Conservation (phyloP, 2,113 vertebrate genomes). For the Dicerorhinus sumatrensis region DNA sequence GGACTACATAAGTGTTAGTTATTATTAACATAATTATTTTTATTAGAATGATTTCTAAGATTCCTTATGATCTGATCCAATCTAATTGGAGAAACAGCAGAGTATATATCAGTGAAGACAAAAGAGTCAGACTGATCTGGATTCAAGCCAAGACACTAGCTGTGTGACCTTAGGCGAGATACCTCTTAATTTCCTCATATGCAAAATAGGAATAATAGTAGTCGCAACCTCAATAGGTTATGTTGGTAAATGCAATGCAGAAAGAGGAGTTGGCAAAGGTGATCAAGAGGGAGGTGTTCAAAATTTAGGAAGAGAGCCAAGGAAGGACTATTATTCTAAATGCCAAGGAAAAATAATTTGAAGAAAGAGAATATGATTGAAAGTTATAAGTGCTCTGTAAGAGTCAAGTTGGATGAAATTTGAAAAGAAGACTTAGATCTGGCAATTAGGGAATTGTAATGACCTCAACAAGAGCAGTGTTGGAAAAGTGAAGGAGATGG, state of each 20-base stretch:
- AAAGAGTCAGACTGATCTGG: neutral
- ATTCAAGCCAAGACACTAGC: neutral
- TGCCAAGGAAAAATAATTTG: neutral
- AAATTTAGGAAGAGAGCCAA: neutral
- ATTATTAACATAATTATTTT: neutral
- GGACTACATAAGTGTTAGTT: neutral
- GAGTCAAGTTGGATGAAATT: neutral
- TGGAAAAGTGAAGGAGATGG: neutral
- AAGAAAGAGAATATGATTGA: neutral
- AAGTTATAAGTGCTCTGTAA: neutral
- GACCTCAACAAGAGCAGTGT: neutral
- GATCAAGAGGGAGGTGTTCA: neutral
- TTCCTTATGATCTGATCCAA: neutral
- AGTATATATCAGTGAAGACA: neutral
- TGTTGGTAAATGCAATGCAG: neutral
- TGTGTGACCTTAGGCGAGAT: neutral
- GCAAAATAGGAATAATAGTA: neutral
- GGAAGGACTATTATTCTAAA: neutral
- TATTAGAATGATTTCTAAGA: neutral
- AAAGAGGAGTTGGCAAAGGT: neutral
- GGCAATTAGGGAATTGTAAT: neutral
- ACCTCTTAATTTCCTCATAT: neutral
- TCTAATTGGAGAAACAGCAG: neutral
- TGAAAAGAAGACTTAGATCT: neutral
- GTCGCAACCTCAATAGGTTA: neutral